These are phyloP conservation scores for Gerris lacustris DNA, from an alignment of 2,888 invertebrate species.

Conservation along the genomic window DNA sequence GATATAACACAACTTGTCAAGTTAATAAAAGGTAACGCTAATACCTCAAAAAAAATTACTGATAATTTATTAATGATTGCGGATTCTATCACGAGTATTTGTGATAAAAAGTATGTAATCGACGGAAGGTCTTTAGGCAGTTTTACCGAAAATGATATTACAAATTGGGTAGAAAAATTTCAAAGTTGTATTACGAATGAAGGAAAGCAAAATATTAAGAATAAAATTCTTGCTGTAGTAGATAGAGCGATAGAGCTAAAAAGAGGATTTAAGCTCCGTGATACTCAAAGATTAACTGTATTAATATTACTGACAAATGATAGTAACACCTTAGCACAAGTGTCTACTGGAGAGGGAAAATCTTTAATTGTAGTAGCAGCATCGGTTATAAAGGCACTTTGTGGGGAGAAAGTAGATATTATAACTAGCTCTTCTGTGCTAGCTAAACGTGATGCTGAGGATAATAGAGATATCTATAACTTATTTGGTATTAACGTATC, in stretches of 20 bases:
- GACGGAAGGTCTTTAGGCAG: too few species aligned
- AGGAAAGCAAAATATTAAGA: neutral
- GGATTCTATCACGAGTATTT: neutral
- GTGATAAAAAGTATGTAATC: too few species aligned
- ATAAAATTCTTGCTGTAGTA: neutral
- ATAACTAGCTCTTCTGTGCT: conserved; percentile 35
- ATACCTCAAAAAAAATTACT: conserved; percentile 23
- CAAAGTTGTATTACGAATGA: neutral
- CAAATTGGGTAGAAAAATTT: neutral
- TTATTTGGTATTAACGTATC: too few species aligned
- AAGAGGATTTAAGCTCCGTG: conserved; percentile 9
- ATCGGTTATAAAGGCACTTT: conserved; percentile 32
- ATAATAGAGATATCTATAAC: conserved; percentile 28
- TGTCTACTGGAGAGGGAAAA: conserved; percentile 38
- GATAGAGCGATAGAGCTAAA: conserved; percentile 4
- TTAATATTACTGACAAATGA: conserved; percentile 27
- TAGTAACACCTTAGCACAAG: conserved; percentile 32
- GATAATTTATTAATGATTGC: conserved; percentile 8
- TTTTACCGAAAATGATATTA: neutral
- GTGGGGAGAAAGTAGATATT: conserved; percentile 33
- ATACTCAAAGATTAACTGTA: conserved; percentile 31
- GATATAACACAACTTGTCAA: conserved; percentile 19
- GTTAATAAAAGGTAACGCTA: conserved; percentile 22
- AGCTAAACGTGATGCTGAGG: conserved; percentile 32
- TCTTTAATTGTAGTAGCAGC: conserved; percentile 34